These are phyloP conservation scores for Clarias pachynema DNA, from an alignment of 2,797 vertebrate species.

Conservation along the genomic window DNA sequence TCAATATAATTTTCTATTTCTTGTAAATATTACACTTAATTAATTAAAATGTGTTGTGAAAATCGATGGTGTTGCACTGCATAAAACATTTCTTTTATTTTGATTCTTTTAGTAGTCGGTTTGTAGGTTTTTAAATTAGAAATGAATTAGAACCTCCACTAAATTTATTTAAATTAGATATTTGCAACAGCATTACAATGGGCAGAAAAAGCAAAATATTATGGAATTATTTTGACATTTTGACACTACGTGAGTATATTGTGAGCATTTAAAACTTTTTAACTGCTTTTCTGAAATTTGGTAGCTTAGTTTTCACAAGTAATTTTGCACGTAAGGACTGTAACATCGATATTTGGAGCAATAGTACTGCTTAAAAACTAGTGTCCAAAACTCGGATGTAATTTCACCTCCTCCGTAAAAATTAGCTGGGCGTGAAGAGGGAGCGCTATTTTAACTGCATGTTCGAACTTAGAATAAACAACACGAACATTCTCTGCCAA, in stretches of 20 bases:
- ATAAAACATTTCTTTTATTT: background rate
- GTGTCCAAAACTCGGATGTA: conserved; percentile 11
- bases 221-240: background rate
- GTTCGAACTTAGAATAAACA: conserved; percentile 9
- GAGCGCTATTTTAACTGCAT: conserved; percentile 25
- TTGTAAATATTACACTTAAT: background rate
- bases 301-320: background rate
- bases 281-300: background rate
- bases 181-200: background rate
- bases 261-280: background rate
- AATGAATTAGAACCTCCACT: background rate
- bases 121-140: background rate
- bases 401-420: conserved; percentile 26
- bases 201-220: background rate
- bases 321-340: background rate
- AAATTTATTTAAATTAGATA: background rate
- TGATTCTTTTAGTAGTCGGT: background rate
- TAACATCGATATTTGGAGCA: background rate
- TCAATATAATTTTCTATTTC: background rate
- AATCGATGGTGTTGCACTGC: background rate
- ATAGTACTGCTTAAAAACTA: conserved; percentile 22
- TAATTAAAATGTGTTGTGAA: background rate
- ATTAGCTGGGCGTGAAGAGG: conserved; percentile 14
- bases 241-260: background rate
- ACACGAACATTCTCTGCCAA: conserved; percentile 6